Conservation (phyloP, 2,888 invertebrate genomes). For the Melipona bicolor region DNA sequence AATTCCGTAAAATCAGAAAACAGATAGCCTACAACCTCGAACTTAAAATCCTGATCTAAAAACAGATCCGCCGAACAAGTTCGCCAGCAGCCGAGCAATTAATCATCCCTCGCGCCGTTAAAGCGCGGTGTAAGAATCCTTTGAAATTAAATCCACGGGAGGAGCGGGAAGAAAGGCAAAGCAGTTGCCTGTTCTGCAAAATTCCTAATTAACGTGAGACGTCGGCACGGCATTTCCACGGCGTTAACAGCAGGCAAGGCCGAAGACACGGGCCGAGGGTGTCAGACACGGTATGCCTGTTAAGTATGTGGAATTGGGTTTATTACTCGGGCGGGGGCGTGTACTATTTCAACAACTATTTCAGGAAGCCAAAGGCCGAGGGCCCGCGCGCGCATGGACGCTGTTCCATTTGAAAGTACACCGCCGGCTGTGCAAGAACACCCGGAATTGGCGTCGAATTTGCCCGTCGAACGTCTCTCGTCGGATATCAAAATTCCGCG, state of each 20-base stretch:
- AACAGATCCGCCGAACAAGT: too few species aligned
- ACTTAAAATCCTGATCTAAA: too few species aligned
- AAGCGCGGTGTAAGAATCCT: not conserved
- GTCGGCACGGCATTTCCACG: constrained; percentile 43
- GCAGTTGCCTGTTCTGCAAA: constrained; percentile 4
- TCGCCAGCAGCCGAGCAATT: too few species aligned
- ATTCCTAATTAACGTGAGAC: constrained; percentile 52
- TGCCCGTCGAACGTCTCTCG: constrained; percentile 54
- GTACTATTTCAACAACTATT: constrained; percentile 71
- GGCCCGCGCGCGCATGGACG: constrained; percentile 34
- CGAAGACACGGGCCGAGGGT: constrained; percentile 50
- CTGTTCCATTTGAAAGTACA: constrained; percentile 60
- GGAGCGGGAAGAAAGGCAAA: not conserved
- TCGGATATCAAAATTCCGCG: constrained; percentile 48
- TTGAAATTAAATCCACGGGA: constrained; percentile 1
- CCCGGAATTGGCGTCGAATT: constrained; percentile 56
- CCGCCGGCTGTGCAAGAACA: constrained; percentile 38
- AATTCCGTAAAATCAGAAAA: too few species aligned
- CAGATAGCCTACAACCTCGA: too few species aligned
- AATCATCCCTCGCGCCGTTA: too few species aligned
- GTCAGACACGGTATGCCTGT: constrained; percentile 63
- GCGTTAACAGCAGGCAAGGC: constrained; percentile 51
- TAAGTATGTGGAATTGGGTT: constrained; percentile 74
- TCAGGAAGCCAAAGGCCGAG: constrained; percentile 64
- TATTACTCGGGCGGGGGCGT: constrained; percentile 66